Evolutionary conservation across 2,113 vertebrate genomes (phyloP).

Genomic region (Cyphomyrus plagiostoma): DNA sequence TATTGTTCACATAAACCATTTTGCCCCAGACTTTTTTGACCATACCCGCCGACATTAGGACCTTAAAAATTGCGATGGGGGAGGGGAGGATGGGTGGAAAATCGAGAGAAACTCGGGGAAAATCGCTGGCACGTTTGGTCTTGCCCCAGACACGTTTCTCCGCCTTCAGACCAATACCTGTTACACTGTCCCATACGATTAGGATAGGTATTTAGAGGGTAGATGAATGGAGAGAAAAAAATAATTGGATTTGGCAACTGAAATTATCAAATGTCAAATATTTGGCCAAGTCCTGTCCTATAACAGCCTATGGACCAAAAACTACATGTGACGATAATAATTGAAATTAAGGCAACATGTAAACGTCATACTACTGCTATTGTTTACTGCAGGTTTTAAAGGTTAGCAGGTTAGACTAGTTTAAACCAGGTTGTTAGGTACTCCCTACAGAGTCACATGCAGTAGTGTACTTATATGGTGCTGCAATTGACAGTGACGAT

Average conservation of each 20-base stretch:
- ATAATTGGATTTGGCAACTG: background rate
- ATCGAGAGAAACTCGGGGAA: background rate
- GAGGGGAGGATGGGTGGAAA: background rate
- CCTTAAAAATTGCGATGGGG: background rate
- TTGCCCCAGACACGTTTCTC: background rate
- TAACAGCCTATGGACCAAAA: background rate
- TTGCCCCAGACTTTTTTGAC: background rate
- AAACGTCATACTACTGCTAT: background rate
- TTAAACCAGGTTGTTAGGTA: background rate
- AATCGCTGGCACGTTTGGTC: background rate
- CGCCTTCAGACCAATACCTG: background rate
- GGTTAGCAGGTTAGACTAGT: background rate
- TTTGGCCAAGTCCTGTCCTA: background rate
- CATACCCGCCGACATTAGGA: background rate
- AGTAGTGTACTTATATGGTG: background rate
- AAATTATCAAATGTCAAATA: background rate
- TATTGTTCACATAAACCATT: background rate
- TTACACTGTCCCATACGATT: too few relatives aligned
- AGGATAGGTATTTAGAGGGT: background rate
- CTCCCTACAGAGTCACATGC: background rate
- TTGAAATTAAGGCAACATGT: background rate
- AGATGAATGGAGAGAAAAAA: background rate
- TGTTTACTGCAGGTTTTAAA: background rate
- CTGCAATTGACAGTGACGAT: background rate
- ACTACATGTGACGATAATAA: background rate